phyloP scores from a whole-genome alignment of 2,113 vertebrate genomes.

The Dascyllus trimaculatus region DNA sequence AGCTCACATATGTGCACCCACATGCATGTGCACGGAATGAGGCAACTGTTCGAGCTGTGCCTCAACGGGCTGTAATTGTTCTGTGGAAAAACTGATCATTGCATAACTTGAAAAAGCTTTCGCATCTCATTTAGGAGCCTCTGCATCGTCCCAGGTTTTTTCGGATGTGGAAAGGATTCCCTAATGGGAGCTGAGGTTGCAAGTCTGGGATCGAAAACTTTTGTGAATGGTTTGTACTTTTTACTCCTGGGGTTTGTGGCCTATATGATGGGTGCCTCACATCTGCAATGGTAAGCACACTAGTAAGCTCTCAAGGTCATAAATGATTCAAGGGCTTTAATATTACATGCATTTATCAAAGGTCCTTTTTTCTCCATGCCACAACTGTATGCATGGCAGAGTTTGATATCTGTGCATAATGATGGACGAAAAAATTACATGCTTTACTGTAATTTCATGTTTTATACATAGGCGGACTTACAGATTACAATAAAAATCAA shows the following conservation, averaged over 20 bases:
- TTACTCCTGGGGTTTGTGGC: slow-evolving; percentile 30
- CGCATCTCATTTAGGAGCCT: not conserved
- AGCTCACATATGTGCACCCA: slow-evolving; percentile 36
- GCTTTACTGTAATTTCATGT: not conserved
- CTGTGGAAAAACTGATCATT: not conserved
- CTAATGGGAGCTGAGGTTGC: slow-evolving; percentile 1
- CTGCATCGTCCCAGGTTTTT: not conserved
- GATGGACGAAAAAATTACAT: not conserved
- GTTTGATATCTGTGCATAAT: slow-evolving; percentile 36
- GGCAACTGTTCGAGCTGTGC: slow-evolving; percentile 9
- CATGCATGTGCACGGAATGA: slow-evolving; percentile 28
- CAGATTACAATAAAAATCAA: not conserved
- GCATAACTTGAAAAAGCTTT: not conserved
- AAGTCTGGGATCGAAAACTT: slow-evolving; percentile 37
- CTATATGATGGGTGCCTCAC: slow-evolving; percentile 30
- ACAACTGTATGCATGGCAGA: slow-evolving; percentile 17
- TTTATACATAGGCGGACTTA: not conserved
- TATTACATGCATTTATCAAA: slow-evolving; percentile 69
- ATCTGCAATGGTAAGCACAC: slow-evolving; percentile 46
- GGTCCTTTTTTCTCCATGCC: slow-evolving; percentile 38
- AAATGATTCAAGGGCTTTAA: slow-evolving; percentile 64
- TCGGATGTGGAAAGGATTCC: not conserved
- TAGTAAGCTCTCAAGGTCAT: slow-evolving; percentile 61
- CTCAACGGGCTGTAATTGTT: not conserved
- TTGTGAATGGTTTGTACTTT: slow-evolving; percentile 35